A percentile compares a stretch with the other conserved stretches of the same genome.
These are phyloP conservation scores for Oegoconia quadripuncta DNA, from an alignment of 2,888 invertebrate species.

Conservation along the genomic window DNA sequence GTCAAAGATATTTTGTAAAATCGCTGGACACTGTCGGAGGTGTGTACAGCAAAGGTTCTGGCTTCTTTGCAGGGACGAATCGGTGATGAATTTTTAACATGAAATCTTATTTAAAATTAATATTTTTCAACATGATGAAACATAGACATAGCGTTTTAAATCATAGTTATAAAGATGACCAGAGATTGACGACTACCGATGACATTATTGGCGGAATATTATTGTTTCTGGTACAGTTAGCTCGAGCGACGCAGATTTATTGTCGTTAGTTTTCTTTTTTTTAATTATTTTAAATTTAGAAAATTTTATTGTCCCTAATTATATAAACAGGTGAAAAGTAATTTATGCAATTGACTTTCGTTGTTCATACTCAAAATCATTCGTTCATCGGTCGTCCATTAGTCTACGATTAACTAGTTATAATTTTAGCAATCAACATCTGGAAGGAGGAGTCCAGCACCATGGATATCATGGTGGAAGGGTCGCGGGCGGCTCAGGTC, in stretches of 20 bases:
- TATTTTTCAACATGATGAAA: constrained; percentile 4
- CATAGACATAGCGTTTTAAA: too few relatives aligned
- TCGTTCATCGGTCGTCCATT: too few relatives aligned
- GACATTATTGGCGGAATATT: constrained; percentile 1
- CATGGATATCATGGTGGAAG: constrained; percentile 67
- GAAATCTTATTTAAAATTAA: background rate
- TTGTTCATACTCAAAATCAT: background rate
- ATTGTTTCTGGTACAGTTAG: constrained; percentile 1
- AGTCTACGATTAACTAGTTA: background rate
- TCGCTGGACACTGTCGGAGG: constrained; percentile 58
- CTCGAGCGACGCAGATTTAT: constrained; percentile 2
- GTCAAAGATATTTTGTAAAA: constrained; percentile 59
- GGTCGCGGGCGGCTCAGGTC: constrained; percentile 41
- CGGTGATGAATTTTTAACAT: background rate
- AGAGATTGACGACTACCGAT: background rate
- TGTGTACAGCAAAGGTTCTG: constrained; percentile 24
- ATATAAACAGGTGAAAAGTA: too few relatives aligned
- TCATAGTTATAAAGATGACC: constrained; percentile 1
- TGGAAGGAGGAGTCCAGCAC: constrained; percentile 64
- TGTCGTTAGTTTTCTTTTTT: constrained; percentile 7
- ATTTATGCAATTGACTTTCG: background rate
- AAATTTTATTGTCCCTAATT: background rate
- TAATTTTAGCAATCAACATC: constrained; percentile 49
- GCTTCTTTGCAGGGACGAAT: too few relatives aligned
- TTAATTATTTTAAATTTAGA: background rate